phyloP scores from a whole-genome alignment of 2,888 invertebrate genomes.

The Colostygia pectinataria region DNA sequence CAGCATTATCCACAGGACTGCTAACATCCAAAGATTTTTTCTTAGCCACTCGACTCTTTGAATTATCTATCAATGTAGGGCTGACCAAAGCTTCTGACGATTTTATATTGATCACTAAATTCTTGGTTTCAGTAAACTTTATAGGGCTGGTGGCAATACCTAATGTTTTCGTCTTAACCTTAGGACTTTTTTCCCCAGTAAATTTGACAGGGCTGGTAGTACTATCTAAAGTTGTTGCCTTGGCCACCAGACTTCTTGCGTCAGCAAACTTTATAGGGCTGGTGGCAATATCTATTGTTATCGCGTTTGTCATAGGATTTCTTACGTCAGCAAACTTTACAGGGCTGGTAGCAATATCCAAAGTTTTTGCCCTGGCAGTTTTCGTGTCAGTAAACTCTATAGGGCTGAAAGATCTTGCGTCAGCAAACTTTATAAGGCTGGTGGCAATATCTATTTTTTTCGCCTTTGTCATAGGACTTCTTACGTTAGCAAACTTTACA shows the following conservation, averaged over 20 bases:
- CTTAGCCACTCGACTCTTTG: no score
- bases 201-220: neutral
- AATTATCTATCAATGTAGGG: no score
- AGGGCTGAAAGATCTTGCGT: neutral
- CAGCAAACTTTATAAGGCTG: slow-evolving; percentile 3
- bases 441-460: neutral
- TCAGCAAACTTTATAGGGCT: neutral
- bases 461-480: neutral
- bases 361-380: neutral
- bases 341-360: neutral
- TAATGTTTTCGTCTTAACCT: neutral
- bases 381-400: neutral
- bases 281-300: neutral
- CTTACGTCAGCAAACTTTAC: neutral
- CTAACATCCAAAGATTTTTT: no score
- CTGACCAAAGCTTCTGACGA: no score
- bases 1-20: neutral
- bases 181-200: neutral
- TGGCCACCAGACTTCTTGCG: neutral
- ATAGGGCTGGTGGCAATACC: slow-evolving; percentile 27
- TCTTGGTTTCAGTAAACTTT: slow-evolving; percentile 4
- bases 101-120: no score
- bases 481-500: neutral
- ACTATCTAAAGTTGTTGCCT: neutral
- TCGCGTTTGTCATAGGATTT: neutral